phyloP scores from a whole-genome alignment of 1,140 invertebrate species.

The Hetaerina americana region DNA sequence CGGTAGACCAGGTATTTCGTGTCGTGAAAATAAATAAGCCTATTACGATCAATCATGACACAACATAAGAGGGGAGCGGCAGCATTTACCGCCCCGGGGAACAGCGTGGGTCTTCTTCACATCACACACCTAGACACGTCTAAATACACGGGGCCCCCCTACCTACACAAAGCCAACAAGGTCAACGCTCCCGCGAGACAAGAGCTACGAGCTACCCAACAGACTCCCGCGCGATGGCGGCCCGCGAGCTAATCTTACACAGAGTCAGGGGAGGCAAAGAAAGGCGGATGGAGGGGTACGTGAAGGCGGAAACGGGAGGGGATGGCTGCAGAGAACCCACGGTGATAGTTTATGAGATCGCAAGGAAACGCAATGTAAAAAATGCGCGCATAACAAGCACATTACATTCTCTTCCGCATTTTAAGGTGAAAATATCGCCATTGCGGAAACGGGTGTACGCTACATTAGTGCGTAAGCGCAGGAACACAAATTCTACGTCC shows the following conservation, averaged over 20 bases:
- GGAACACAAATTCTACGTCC: too few species aligned
- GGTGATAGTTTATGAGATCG: background rate
- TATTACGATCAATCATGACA: background rate
- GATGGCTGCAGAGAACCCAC: background rate
- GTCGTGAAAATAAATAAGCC: background rate
- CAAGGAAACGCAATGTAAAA: background rate
- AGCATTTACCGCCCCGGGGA: too few species aligned
- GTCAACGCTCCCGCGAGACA: background rate
- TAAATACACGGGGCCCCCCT: background rate
- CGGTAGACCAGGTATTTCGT: too few species aligned
- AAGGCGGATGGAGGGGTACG: background rate
- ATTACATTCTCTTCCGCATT: too few species aligned
- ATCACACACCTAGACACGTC: background rate
- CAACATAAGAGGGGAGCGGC: too few species aligned
- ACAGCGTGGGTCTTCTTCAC: background rate
- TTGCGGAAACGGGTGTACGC: too few species aligned
- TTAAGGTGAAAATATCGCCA: too few species aligned
- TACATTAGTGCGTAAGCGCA: too few species aligned
- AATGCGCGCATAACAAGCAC: too few species aligned
- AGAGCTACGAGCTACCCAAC: background rate
- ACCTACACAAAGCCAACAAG: background rate
- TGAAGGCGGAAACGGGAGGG: background rate
- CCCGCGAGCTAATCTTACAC: background rate
- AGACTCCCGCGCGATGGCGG: background rate
- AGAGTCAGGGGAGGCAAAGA: background rate